phyloP scores from a whole-genome alignment of 1,140 invertebrate genomes.

The Medauroidea extradentata region DNA sequence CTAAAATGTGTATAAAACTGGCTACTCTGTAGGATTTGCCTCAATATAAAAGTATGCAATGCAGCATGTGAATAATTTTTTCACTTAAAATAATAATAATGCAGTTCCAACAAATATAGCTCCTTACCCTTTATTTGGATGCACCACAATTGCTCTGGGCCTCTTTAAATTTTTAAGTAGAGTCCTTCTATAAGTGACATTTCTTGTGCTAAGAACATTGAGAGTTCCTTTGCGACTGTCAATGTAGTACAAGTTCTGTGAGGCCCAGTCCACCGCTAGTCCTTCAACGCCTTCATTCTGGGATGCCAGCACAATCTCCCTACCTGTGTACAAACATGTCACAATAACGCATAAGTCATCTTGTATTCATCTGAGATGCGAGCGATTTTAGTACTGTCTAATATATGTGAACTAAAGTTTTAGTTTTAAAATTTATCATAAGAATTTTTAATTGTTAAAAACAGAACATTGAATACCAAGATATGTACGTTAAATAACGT shows the following conservation, averaged over 20 bases:
- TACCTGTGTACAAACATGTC: conserved; percentile 42
- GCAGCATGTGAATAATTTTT: too few relatives aligned
- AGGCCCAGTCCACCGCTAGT: conserved; percentile 93
- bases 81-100: too few relatives aligned
- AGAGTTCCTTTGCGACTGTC: conserved; percentile 93
- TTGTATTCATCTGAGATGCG: neutral
- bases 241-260: conserved; percentile 97
- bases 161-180: conserved; percentile 84
- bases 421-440: too few relatives aligned
- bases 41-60: too few relatives aligned
- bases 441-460: too few relatives aligned
- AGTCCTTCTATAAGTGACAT: conserved; percentile 78
- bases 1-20: too few relatives aligned
- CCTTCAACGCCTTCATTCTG: conserved; percentile 98
- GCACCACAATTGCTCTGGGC: conserved; percentile 91
- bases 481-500: too few relatives aligned
- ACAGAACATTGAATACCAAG: too few relatives aligned
- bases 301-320: conserved; percentile 89
- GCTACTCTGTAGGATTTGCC: too few relatives aligned
- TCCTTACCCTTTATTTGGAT: conserved; percentile 81
- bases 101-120: too few relatives aligned
- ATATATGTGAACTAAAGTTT: too few relatives aligned
- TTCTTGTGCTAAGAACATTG: conserved; percentile 85
- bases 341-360: too few relatives aligned
- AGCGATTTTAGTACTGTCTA: neutral